Percentiles rank a stretch among this genome's conserved stretches.
These are phyloP conservation scores for Sebastes kiyomatsui DNA, from an alignment of 2,797 vertebrate genomes.

Conservation along the genomic window DNA sequence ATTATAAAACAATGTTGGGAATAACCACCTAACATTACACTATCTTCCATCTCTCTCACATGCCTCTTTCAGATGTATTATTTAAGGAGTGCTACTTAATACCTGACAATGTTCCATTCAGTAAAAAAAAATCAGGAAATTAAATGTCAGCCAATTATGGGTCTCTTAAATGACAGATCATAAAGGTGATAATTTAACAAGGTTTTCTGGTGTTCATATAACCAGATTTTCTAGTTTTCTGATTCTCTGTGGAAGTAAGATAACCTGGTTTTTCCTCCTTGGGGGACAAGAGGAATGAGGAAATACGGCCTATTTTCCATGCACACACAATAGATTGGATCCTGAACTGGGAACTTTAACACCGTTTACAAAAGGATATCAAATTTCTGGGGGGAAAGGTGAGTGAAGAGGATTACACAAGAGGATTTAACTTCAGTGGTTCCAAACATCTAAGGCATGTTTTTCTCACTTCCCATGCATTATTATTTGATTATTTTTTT, in stretches of 20 bases:
- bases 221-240: conserved; percentile 52
- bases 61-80: conserved; percentile 1
- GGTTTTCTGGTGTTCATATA: conserved; percentile 7
- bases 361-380: conserved; percentile 26
- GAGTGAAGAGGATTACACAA: not conserved
- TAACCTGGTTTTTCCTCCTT: conserved; percentile 42
- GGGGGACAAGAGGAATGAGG: conserved; percentile 39
- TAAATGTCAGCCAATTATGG: not conserved
- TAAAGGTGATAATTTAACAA: conserved; percentile 1
- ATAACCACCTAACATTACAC: not conserved
- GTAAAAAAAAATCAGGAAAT: not conserved
- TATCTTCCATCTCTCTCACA: not conserved
- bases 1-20: not conserved
- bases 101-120: not conserved
- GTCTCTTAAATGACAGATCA: not conserved
- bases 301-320: conserved; percentile 48
- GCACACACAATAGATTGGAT: conserved; percentile 30
- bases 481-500: not conserved
- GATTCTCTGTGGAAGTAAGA: conserved; percentile 42
- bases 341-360: not conserved
- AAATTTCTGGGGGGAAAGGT: conserved; percentile 21
- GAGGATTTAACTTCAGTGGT: too few relatives aligned
- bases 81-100: not conserved
- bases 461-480: not conserved
- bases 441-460: not conserved